These are phyloP conservation scores for Chaetops frenatus DNA, from an alignment of 2,113 vertebrate species.

Conservation along the genomic window DNA sequence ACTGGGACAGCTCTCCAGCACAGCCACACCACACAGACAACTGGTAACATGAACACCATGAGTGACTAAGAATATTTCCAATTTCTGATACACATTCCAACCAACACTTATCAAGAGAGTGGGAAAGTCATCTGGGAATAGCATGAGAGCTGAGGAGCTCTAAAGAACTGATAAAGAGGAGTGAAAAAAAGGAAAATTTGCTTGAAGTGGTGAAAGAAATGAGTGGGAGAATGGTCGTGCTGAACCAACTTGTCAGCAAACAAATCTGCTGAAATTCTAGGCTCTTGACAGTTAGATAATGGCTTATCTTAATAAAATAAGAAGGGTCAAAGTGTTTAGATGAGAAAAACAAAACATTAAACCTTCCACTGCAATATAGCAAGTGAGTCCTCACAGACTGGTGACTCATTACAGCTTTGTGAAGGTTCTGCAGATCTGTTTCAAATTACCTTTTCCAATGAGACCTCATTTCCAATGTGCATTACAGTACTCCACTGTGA, in stretches of 20 bases:
- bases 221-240: background rate
- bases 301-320: slow-evolving; percentile 60
- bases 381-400: slow-evolving; percentile 24
- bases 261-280: background rate
- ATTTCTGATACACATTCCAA: background rate
- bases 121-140: background rate
- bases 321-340: slow-evolving; percentile 34
- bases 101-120: background rate
- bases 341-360: slow-evolving; percentile 56
- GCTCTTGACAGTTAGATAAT: slow-evolving; percentile 53
- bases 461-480: slow-evolving; percentile 55
- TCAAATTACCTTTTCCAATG: slow-evolving; percentile 58
- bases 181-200: background rate
- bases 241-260: slow-evolving; percentile 26
- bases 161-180: background rate
- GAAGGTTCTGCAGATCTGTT: slow-evolving; percentile 29
- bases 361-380: slow-evolving; percentile 10
- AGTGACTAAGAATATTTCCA: background rate
- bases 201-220: background rate
- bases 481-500: slow-evolving; percentile 32
- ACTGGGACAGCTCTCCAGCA: background rate
- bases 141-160: background rate
- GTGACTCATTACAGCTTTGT: slow-evolving; percentile 42
- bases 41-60: background rate
- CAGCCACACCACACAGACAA: background rate